Evolutionary conservation across 2,113 vertebrate species (phyloP), one percentile per base, ranked within the genome.

Genomic region (Dicaeum eximium): DNA sequence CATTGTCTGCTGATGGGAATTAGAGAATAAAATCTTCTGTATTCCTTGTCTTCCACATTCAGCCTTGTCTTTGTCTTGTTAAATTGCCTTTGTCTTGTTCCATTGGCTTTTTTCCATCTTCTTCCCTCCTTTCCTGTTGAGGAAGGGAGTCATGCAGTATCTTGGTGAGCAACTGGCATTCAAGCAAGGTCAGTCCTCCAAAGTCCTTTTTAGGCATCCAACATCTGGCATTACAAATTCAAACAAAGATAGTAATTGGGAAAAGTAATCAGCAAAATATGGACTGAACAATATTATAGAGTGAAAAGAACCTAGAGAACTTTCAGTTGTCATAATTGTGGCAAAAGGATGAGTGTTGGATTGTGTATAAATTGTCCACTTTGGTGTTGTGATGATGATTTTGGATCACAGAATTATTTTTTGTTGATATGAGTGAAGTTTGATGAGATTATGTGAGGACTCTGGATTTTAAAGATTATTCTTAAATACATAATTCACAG

Each of bases 251-350:
- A 48, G 13, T 25, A 42, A 57, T 1, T 42, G 44, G 13, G 21
- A 75, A n/a, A 50, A 20, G 4, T 17, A 31, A 57, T 42, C 2
- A 1, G 16, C 7, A 66, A 86, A 66, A 50, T 24, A 25, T 1
- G 1, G 13, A 50, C 21, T 42, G 51, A 58, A 31, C 7, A 66
- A 30, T 20, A 20, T 42, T 22, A 58, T 31, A 75, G 16, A 50
- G 11, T 0, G 0, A 42, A 35, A 75, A 50, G 25, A 50, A 42
- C 25, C 9, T 22, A 37, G 51, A 50, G 17, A 42, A 35, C 1
- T 22, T 75, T 31, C 20, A 50, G 10, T 20, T 66, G 16, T 25
- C 20, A 11, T 30, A 57, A 42, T 13, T 66, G 35, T 30, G 13
- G 17, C 16, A 22, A 31, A 31, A 42, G 21, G 6, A 25, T 42